Percentiles rank a stretch among this genome's conserved stretches.
Evolutionary conservation across 2,113 vertebrate species (phyloP).

Genomic region (Murina feae): DNA sequence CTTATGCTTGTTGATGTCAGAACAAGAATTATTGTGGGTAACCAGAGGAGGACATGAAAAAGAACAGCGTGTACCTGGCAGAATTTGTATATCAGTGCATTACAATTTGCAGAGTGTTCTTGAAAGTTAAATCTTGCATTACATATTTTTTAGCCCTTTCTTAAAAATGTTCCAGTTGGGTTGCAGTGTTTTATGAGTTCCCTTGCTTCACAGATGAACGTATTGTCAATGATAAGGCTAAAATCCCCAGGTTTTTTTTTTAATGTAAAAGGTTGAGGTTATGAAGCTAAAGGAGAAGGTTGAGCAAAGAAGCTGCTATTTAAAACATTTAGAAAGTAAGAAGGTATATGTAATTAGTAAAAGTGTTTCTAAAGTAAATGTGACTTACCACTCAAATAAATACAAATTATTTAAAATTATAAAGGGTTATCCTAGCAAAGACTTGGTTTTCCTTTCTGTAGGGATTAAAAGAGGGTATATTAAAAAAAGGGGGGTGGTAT

Average conservation of each 20-base stretch:
- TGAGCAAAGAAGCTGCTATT: neutral
- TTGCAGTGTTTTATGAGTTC: constrained; percentile 42
- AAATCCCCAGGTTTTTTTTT: constrained; percentile 31
- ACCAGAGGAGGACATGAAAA: neutral
- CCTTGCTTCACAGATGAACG: constrained; percentile 35
- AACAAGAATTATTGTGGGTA: constrained; percentile 19
- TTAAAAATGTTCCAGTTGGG: constrained; percentile 41
- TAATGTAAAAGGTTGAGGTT: neutral
- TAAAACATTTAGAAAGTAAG: neutral
- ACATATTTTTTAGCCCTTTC: constrained; percentile 48
- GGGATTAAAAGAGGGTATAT: neutral
- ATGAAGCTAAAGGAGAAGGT: neutral
- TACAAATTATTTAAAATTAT: neutral
- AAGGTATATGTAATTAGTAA: neutral
- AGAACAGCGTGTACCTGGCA: neutral
- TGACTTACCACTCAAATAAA: neutral
- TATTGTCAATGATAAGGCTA: neutral
- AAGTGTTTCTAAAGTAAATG: neutral
- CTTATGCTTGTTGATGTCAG: constrained; percentile 11
- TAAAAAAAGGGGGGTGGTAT: too few relatives aligned
- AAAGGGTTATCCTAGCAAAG: neutral
- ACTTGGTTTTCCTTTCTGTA: neutral
- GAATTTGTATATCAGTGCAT: neutral
- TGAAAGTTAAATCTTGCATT: constrained; percentile 45
- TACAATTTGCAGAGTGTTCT: constrained; percentile 28